These are phyloP conservation scores for Carollia perspicillata DNA, from an alignment of 2,113 vertebrate species.

Conservation along the genomic window DNA sequence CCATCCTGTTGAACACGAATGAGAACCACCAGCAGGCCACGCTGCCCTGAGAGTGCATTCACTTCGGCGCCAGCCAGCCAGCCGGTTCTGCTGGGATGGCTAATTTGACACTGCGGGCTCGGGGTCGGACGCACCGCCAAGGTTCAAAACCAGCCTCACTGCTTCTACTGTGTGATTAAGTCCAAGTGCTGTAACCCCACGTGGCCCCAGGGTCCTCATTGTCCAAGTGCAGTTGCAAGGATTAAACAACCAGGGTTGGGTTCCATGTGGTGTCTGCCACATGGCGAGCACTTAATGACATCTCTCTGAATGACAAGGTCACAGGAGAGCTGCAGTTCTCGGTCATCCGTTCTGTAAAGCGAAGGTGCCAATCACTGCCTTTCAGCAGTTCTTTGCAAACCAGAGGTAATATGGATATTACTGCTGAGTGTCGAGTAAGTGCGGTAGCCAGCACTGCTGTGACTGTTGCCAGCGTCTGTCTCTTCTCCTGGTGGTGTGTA, in stretches of 20 bases:
- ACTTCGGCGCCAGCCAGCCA: rapidly evolving
- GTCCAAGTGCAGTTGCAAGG: neutral
- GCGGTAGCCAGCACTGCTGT: rapidly evolving
- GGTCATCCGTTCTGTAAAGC: neutral
- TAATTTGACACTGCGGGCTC: neutral
- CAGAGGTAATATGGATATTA: rapidly evolving
- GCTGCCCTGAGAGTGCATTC: neutral
- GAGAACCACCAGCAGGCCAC: neutral
- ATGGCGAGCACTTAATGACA: too few species aligned
- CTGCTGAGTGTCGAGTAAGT: neutral
- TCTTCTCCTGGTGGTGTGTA: neutral
- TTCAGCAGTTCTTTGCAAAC: neutral
- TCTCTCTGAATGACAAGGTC: neutral
- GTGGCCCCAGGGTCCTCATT: neutral
- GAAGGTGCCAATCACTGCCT: neutral
- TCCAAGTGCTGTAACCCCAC: neutral
- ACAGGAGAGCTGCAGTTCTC: neutral
- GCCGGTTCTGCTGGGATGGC: neutral
- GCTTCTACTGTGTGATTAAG: neutral
- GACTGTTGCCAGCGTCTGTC: neutral
- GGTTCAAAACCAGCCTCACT: neutral
- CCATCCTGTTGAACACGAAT: neutral
- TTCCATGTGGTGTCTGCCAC: neutral
- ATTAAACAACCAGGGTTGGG: neutral
- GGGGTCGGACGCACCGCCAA: rapidly evolving